These are phyloP conservation scores for Drosophila kanapiae DNA, from an alignment of 1,140 invertebrate species.

Conservation along the genomic window DNA sequence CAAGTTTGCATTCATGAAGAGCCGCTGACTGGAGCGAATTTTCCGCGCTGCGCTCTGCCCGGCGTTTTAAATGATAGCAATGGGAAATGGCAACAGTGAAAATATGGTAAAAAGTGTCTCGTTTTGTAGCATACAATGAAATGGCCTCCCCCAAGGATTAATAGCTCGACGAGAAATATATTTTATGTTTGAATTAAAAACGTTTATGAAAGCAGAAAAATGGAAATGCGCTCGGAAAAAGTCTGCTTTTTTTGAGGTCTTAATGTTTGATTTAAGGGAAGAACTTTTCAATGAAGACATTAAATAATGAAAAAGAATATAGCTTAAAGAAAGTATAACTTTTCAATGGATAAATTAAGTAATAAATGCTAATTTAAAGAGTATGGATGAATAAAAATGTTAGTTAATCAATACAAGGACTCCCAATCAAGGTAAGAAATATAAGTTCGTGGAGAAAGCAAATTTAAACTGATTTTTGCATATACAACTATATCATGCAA, in stretches of 20 bases:
- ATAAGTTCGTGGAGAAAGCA: too few relatives aligned
- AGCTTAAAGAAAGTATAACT: not conserved
- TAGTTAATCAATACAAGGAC: too few relatives aligned
- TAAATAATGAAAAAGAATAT: too few relatives aligned
- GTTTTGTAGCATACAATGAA: constrained; percentile 6
- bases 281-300: not conserved
- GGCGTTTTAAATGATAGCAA: constrained; percentile 16
- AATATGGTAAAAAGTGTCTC: constrained; percentile 2
- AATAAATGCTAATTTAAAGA: not conserved
- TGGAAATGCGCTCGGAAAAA: not conserved
- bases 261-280: not conserved
- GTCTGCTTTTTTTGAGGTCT: not conserved
- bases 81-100: constrained; percentile 28
- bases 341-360: too few relatives aligned
- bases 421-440: too few relatives aligned
- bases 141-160: constrained; percentile 8
- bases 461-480: too few relatives aligned
- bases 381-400: not conserved
- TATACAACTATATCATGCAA: too few relatives aligned
- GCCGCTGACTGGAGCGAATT: constrained; percentile 31
- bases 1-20: constrained; percentile 25
- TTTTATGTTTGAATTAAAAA: constrained; percentile 17
- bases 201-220: not conserved
- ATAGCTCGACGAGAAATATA: not conserved
- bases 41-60: constrained; percentile 8